Base-by-base conservation (phyloP, 2,797 vertebrate genomes). In the Aulostomus chinensis region DNA sequence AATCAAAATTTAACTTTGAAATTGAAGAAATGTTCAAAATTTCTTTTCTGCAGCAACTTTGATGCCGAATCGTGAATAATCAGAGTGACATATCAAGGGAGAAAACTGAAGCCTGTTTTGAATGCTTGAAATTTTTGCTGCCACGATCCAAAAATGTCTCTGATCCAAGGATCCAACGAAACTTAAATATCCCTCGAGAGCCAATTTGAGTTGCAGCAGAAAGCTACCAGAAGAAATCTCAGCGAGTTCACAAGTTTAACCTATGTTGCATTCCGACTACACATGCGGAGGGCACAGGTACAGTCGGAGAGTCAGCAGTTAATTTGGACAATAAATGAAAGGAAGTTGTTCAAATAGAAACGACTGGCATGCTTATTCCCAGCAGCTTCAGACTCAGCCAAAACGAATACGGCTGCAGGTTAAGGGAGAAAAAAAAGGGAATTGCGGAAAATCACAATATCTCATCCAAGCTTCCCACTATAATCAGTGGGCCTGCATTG, bases 131-230 rank as follows among this genome's bases (percentile, higher is more conserved):
- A 55, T 22, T 30, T 13, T 33, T 33, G 3, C 50, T 22, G 29
- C 20, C 12, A 18, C 2, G 14, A 66, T 26, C 39, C 45, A 45
- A n/a, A n/a, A n/a, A n/a, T n/a, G n/a, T 55, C 48, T 9, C 28
- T 12, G 48, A 58, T 73, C 40, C 30, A 41, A 50, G 62, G 56
- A 80, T 49, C 28, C 78, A 72, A 11, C 73, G 50, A 51, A 39
- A 61, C 48, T 53, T 58, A 64, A 87, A 84, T 58, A 73, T 63
- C 66, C 54, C 56, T 15, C 9, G 70, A 71, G 63, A 79, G 39
- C 42, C 59, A 76, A 67, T 84, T 81, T 83, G 33, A 76, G 51
- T 62, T 36, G 29, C 53, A 35, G 61, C 41, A 55, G 18, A 20
- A 64, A 37, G 42, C 61, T 74, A 21, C 50, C 49, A 21, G 11